Evolutionary conservation across 2,113 vertebrate genomes (phyloP).

Genomic region (Bos taurus): ARS-UCD2.0 NC_037345.1:9410001-9410500

Average conservation of each 20-base stretch:
- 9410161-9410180: not conserved
- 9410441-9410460: not conserved
- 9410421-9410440: not conserved
- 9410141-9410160: not conserved
- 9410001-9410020: accelerated
- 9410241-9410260: not conserved
- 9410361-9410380: not conserved
- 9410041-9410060: accelerated
- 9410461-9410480: not conserved
- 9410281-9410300: not conserved
- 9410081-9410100: accelerated
- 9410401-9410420: not conserved
- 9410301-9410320: not conserved
- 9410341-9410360: not conserved
- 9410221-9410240: not conserved
- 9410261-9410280: not conserved
- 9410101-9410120: not conserved
- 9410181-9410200: not conserved
- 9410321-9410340: not conserved
- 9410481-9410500: not conserved
- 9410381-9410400: not conserved
- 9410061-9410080: accelerated
- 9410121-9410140: not conserved
- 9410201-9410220: not conserved
- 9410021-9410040: accelerated